These are phyloP conservation scores for Dasypolia templi DNA, from an alignment of 2,888 invertebrate species.

Conservation along the genomic window DNA sequence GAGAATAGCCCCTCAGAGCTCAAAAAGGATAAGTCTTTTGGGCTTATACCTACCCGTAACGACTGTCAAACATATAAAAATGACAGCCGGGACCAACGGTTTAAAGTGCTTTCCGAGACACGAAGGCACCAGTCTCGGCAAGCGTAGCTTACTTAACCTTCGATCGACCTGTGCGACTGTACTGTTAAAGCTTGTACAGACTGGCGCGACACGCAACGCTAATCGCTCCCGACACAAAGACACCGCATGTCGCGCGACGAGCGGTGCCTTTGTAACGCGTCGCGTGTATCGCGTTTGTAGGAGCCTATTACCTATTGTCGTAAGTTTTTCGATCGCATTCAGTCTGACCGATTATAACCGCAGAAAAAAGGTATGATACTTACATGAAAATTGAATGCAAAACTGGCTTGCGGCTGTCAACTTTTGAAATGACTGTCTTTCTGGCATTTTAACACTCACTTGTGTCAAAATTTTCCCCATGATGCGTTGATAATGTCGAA, in stretches of 20 bases:
- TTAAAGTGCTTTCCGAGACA: not conserved
- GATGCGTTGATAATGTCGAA: slow-evolving; percentile 39
- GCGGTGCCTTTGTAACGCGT: too few relatives aligned
- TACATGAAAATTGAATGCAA: slow-evolving; percentile 12
- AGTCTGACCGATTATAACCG: not conserved
- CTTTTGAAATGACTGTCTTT: slow-evolving; percentile 16
- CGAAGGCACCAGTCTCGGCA: not conserved
- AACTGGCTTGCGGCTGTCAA: slow-evolving; percentile 27
- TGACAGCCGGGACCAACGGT: not conserved
- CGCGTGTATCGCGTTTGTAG: too few relatives aligned
- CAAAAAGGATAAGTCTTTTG: too few relatives aligned
- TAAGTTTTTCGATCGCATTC: not conserved
- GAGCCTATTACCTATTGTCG: not conserved
- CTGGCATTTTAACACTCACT: slow-evolving; percentile 26
- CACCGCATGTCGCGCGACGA: too few relatives aligned
- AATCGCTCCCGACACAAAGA: too few relatives aligned
- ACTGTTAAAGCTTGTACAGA: too few relatives aligned
- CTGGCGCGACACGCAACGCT: too few relatives aligned
- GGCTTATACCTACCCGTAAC: not conserved
- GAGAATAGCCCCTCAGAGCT: too few relatives aligned
- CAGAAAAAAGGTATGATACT: not conserved
- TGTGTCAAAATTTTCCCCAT: slow-evolving; percentile 34
- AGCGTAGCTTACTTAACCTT: not conserved
- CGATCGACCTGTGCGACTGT: not conserved
- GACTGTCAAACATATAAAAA: not conserved